Evolutionary conservation across 2,888 invertebrate species (phyloP), one percentile per base, ranked within the genome.

Genomic region (Tinea pellionella): DNA sequence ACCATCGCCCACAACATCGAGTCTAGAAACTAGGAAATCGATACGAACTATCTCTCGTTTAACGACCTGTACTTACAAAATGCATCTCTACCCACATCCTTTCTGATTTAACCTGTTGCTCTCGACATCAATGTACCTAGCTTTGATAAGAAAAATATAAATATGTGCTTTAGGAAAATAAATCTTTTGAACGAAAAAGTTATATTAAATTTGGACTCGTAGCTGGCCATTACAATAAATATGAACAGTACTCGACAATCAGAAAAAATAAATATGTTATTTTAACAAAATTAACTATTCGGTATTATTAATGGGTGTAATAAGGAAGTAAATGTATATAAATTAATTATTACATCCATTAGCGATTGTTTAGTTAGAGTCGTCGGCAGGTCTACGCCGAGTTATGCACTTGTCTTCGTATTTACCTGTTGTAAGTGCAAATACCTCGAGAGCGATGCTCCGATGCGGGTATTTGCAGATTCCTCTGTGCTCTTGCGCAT

Each of bases 1-100:
- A 85, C 85, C 85, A 73, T 83, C 77, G 47, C 47, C 47, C 47
- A 47, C 47, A 47, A 8, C 47, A 47, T 47, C 67, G 61, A 9
- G 47, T 47, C 47, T 47, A 47, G 16, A 15, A 37, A 37, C 37
- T 47, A 47, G 47, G 47, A 47, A 47, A 37, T 37, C n/a, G n/a
- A 37, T 6, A 37, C 9, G 9, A 9, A 37, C 9, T n/a, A 37
- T 37, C 37, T 12, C n/a, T 37, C 37, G n/a, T 37, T 37, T 37
- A 37, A 37, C 37, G 37, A 37, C 37, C 24, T 24, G 24, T 24
- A 24, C 6, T 24, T 6, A 6, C 24, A 24, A 24, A 24, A 24
- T 24, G 24, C 9, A 37, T n/a, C 9, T 37, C 37, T 37, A 37
- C 37, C 37, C 9, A 37, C 37, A n/a, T 37, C 37, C 37, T 37